Evolutionary conservation across 2,797 vertebrate species (phyloP).

Genomic region (Phoebastria nigripes): DNA sequence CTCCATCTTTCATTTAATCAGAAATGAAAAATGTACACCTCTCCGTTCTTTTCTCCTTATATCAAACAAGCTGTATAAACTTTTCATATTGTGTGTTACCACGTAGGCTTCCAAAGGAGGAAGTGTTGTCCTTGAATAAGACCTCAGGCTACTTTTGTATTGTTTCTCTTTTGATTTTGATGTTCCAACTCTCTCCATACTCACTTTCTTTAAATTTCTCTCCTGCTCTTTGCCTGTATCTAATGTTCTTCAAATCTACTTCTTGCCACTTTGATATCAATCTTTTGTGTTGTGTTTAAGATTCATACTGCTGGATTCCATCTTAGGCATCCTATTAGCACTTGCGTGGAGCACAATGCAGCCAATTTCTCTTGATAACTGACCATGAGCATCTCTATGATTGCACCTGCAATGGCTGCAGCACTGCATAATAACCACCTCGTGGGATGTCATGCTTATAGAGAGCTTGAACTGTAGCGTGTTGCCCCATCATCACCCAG

Average conservation of each 20-base stretch:
- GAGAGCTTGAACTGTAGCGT: background rate
- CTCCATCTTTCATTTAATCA: background rate
- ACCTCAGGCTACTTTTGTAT: background rate
- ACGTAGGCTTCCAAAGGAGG: background rate
- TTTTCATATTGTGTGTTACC: background rate
- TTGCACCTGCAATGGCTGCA: background rate
- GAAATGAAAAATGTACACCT: background rate
- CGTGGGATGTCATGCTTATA: rapidly evolving
- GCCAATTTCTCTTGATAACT: background rate
- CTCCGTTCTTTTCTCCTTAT: background rate
- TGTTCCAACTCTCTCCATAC: background rate
- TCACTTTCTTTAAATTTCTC: background rate
- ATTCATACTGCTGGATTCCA: background rate
- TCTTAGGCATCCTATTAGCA: background rate
- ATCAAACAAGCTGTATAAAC: background rate
- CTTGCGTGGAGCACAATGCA: rapidly evolving
- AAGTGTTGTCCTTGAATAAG: background rate
- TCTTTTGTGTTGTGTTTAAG: background rate
- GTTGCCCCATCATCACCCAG: background rate
- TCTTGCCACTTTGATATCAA: background rate
- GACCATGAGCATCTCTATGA: background rate
- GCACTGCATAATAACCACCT: background rate
- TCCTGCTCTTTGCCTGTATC: background rate
- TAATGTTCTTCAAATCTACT: background rate
- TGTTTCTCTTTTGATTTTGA: background rate